A percentile compares a stretch with the other conserved stretches of the same genome.
Evolutionary conservation across 2,797 vertebrate species (phyloP).

Genomic region (Syndactyla subalaris): DNA sequence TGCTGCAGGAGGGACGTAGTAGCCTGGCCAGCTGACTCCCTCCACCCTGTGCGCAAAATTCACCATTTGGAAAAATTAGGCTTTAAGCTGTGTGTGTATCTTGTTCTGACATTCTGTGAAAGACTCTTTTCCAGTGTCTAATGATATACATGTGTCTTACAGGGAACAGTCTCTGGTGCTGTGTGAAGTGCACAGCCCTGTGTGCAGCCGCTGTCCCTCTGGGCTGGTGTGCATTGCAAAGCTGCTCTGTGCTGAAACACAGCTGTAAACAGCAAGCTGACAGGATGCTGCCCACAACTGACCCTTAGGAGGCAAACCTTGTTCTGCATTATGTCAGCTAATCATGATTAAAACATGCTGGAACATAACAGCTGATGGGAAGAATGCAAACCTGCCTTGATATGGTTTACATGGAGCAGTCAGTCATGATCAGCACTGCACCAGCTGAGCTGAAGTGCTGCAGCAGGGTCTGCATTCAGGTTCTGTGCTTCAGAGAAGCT

Average conservation of each 20-base stretch:
- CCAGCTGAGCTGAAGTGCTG: not conserved
- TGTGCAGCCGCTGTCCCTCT: rapidly evolving
- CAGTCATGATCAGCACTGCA: not conserved
- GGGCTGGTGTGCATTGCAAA: not conserved
- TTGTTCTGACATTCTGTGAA: not conserved
- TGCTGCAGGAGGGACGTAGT: not conserved
- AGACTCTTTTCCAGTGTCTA: not conserved
- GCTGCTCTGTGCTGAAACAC: not conserved
- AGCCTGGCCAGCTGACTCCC: not conserved
- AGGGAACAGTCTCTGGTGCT: not conserved
- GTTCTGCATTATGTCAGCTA: conserved; percentile 12
- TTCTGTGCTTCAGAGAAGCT: not conserved
- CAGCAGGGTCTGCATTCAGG: not conserved
- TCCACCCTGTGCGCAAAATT: not conserved
- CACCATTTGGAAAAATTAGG: not conserved
- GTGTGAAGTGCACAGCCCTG: not conserved
- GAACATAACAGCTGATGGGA: not conserved
- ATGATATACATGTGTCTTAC: not conserved
- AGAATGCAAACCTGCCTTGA: not conserved
- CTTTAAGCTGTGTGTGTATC: not conserved
- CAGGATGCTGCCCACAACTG: not conserved
- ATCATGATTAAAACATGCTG: not conserved
- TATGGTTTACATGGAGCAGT: not conserved
- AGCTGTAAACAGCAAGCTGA: not conserved
- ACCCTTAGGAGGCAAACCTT: not conserved